Evolutionary conservation across 1,140 invertebrate genomes (phyloP).

Genomic region (Cotesia chilonis): DNA sequence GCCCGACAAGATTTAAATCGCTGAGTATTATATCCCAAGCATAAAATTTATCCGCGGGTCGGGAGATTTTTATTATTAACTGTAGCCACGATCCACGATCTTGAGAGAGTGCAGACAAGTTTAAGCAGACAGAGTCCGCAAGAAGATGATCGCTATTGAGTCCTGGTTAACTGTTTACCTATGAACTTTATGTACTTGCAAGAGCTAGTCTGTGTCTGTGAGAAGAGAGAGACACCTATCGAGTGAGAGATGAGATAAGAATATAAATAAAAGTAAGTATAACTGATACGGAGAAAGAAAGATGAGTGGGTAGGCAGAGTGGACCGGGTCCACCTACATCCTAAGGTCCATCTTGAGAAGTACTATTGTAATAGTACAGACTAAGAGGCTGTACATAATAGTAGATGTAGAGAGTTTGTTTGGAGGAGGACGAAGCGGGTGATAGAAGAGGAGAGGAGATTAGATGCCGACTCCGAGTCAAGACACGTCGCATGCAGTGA

Average conservation of each 20-base stretch:
- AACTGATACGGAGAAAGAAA: slow-evolving; percentile 12
- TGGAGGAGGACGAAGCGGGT: too few relatives aligned
- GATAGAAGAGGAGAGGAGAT: too few relatives aligned
- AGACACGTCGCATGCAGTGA: slow-evolving; percentile 25
- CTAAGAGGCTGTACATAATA: too few relatives aligned
- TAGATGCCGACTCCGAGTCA: neutral
- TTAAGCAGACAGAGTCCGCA: slow-evolving; percentile 4
- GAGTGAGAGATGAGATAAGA: too few relatives aligned
- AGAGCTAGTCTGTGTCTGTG: neutral
- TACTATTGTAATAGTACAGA: slow-evolving; percentile 32
- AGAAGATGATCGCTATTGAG: slow-evolving; percentile 25
- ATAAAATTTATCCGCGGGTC: too few relatives aligned
- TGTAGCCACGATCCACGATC: neutral
- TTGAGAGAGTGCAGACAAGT: slow-evolving; percentile 6
- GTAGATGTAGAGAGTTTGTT: too few relatives aligned
- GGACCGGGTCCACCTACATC: slow-evolving; percentile 55
- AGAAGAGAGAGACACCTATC: too few relatives aligned
- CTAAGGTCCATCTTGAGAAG: slow-evolving; percentile 25
- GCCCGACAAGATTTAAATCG: slow-evolving; percentile 20
- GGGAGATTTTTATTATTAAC: neutral
- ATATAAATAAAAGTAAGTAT: too few relatives aligned
- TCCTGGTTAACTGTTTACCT: slow-evolving; percentile 47
- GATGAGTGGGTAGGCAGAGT: slow-evolving; percentile 40
- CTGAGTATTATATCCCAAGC: too few relatives aligned
- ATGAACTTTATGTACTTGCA: slow-evolving; percentile 54